Percentiles rank a stretch among this genome's conserved stretches.
Evolutionary conservation across 2,797 vertebrate species (phyloP).

Genomic region (Chiropotes sagulatus): DNA sequence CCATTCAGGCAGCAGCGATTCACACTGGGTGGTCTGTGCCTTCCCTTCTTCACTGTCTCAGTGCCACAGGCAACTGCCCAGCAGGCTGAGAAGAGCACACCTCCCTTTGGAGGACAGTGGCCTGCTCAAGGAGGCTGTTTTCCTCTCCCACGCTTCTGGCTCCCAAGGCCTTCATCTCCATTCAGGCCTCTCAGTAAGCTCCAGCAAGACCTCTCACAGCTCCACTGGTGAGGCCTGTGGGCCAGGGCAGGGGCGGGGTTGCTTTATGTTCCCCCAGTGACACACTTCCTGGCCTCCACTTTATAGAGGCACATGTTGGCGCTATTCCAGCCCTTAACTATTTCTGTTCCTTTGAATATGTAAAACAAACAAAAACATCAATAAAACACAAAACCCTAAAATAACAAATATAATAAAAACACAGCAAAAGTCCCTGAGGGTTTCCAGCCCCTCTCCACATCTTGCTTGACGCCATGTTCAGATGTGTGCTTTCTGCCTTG

Average conservation of each 20-base stretch:
- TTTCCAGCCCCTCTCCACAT: not conserved
- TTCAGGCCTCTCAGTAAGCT: not conserved
- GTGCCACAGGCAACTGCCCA: not conserved
- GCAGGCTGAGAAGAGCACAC: not conserved
- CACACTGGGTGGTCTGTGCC: conserved; percentile 35
- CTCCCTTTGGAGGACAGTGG: not conserved
- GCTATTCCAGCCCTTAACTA: not conserved
- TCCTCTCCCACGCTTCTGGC: not conserved
- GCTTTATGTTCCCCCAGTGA: not conserved
- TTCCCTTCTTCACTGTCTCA: not conserved
- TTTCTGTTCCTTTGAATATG: not conserved
- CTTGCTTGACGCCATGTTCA: not conserved
- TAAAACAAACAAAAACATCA: not conserved
- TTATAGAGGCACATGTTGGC: not conserved
- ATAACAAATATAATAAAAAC: not conserved
- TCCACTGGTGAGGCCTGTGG: not conserved
- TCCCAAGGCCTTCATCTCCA: not conserved
- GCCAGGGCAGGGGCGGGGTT: not conserved
- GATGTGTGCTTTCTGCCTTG: not conserved
- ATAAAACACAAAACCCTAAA: not conserved
- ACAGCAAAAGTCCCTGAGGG: not conserved
- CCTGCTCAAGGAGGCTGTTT: not conserved
- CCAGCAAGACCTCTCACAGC: not conserved
- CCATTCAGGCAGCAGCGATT: not conserved
- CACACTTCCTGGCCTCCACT: not conserved